These are phyloP conservation scores for Cathartes aura DNA, from an alignment of 2,113 vertebrate genomes.

Conservation along the genomic window DNA sequence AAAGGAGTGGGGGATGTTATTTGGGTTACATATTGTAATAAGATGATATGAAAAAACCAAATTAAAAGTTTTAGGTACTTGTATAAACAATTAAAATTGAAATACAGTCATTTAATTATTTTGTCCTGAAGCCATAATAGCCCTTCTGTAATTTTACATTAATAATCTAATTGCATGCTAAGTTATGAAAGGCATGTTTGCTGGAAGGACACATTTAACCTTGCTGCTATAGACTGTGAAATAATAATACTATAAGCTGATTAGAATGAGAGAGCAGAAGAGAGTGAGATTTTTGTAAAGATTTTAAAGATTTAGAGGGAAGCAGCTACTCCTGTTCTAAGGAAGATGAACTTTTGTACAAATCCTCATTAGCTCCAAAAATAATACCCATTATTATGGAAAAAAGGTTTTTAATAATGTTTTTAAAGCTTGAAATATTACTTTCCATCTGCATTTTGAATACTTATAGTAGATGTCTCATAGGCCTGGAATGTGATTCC, in stretches of 20 bases:
- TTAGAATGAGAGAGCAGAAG: slow-evolving; percentile 14
- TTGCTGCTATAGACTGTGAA: neutral
- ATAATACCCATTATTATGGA: neutral
- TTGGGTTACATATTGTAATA: neutral
- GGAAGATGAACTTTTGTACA: slow-evolving; percentile 18
- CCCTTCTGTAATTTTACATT: slow-evolving; percentile 20
- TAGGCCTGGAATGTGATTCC: slow-evolving; percentile 18
- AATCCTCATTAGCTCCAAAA: slow-evolving; percentile 57
- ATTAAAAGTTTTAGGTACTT: neutral
- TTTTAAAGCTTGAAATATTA: slow-evolving; percentile 57
- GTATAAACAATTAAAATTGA: slow-evolving; percentile 50
- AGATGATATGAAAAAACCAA: neutral
- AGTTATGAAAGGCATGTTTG: slow-evolving; percentile 34
- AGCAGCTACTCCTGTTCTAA: neutral
- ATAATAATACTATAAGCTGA: slow-evolving; percentile 42
- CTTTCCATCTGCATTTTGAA: slow-evolving; percentile 52
- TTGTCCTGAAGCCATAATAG: slow-evolving; percentile 36
- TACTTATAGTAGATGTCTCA: neutral
- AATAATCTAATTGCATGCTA: slow-evolving; percentile 3
- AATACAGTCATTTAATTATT: slow-evolving; percentile 36
- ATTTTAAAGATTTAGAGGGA: slow-evolving; percentile 15
- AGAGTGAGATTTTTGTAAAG: slow-evolving; percentile 15
- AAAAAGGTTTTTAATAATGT: slow-evolving; percentile 25
- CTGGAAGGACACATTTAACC: slow-evolving; percentile 46
- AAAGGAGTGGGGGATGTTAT: neutral